These are phyloP conservation scores for Entomobrya multifasciata DNA, from an alignment of 2,888 invertebrate genomes.

Conservation along the genomic window DNA sequence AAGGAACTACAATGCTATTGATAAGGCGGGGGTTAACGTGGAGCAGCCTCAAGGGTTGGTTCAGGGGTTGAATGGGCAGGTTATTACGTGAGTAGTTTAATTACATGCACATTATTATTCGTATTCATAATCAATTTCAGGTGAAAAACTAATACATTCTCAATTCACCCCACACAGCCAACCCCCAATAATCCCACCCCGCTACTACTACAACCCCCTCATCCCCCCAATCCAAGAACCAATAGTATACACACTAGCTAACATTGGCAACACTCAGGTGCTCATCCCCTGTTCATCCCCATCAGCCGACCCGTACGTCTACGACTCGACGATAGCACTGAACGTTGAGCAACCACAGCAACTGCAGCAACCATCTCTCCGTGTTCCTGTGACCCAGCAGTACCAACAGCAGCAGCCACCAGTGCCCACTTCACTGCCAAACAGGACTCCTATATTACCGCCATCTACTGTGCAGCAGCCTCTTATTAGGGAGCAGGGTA, in stretches of 20 bases:
- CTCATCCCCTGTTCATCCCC: conserved; percentile 25
- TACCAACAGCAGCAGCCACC: not conserved
- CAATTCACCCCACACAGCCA: not conserved
- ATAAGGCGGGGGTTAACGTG: conserved; percentile 30
- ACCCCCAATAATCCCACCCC: not conserved
- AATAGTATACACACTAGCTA: conserved; percentile 24
- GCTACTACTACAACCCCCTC: conserved; percentile 50
- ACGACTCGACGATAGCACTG: conserved; percentile 20
- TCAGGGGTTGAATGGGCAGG: not conserved
- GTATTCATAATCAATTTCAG: too few species aligned
- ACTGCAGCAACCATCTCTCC: not conserved
- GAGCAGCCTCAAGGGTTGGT: conserved; percentile 1
- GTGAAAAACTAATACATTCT: too few species aligned
- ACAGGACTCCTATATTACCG: too few species aligned
- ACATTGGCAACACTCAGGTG: conserved; percentile 38
- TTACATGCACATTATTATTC: too few species aligned
- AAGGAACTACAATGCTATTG: conserved; percentile 10
- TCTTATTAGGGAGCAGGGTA: too few species aligned
- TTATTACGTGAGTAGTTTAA: too few species aligned
- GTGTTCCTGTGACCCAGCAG: conserved; percentile 1
- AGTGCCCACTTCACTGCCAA: too few species aligned
- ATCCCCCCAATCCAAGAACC: conserved; percentile 25
- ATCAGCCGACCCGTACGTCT: not conserved
- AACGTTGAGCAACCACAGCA: conserved; percentile 42
- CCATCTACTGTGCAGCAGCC: too few species aligned